Conservation (phyloP, 2,888 invertebrate species). For the Lumbricus terrestris region DNA sequence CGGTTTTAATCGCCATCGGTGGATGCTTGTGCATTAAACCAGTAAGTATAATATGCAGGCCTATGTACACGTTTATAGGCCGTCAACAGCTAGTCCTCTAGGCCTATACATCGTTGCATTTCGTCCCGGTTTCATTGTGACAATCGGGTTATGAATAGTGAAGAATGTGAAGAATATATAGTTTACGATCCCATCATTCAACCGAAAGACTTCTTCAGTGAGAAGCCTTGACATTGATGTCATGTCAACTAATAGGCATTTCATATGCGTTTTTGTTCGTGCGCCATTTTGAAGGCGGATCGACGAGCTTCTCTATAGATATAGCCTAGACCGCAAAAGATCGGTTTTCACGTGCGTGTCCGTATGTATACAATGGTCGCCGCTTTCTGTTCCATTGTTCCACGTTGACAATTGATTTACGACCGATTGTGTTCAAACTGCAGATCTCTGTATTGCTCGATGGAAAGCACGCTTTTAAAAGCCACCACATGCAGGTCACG, state of each 20-base stretch:
- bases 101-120: background rate
- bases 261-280: background rate
- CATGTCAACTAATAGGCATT: too few relatives aligned
- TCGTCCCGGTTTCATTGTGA: background rate
- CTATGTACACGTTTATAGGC: background rate
- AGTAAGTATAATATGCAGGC: too few relatives aligned
- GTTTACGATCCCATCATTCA: background rate
- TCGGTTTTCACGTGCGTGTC: too few relatives aligned
- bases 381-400: background rate
- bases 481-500: background rate
- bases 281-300: background rate
- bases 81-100: background rate
- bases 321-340: background rate
- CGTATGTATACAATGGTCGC: too few relatives aligned
- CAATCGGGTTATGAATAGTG: background rate
- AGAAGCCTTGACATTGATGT: too few relatives aligned
- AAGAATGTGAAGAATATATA: too few relatives aligned
- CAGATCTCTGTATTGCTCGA: background rate
- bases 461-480: background rate
- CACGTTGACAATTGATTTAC: background rate
- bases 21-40: too few relatives aligned
- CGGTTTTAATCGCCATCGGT: too few relatives aligned
- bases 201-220: background rate
- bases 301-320: too few relatives aligned
- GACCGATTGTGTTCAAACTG: background rate